Base-by-base conservation (phyloP, 2,113 vertebrate species). In the Seriola quinqueradiata region DNA sequence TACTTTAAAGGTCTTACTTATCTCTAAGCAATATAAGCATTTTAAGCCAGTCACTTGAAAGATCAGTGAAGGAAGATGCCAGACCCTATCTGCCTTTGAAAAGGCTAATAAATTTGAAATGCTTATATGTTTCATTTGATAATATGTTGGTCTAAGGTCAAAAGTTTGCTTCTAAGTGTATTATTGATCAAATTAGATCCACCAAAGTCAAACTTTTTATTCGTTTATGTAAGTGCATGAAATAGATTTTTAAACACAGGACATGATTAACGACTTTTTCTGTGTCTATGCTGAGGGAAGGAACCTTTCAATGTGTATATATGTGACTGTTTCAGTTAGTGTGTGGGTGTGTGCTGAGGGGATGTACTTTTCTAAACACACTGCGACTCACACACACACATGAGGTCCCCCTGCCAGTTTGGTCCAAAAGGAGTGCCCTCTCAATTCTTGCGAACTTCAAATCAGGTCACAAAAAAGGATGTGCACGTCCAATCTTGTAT, bases 281-380 rank as follows among this genome's bases (percentile, higher is more conserved):
- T 83, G 74, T 79, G 70, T 79, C 70, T 81, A 0, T 76, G 67
- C 76, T 32, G 21, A n/a, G 79, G 81, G 81, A 89, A 90, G 83
- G 78, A 92, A 90, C 79, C 88, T 77, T 81, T 89, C 85, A 77
- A 0, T 75, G 54, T 92, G 86, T 90, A 67, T 81, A 81, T 77
- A 74, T 73, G 75, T 59, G 67, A 70, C 50, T 89, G 80, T 86
- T 87, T 89, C 78, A 92, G 90, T 88, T 82, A 63, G 79, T 81
- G 52, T 77, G 50, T 6, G 88, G 84, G 82, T 74, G 87, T 87
- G 77, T 90, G 61, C 78, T 70, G 54, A 87, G 54, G 89, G 89
- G 89, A 93, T 91, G 89, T 82, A 66, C 79, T 83, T 90, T 85
- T 92, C 81, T 89, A 89, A 93, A 89, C 88, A 91, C 66, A 55